A percentile compares a stretch with the other conserved stretches of the same genome.
Evolutionary conservation across 2,888 invertebrate species (phyloP).

Genomic region (Chrysotoxum bicinctum): DNA sequence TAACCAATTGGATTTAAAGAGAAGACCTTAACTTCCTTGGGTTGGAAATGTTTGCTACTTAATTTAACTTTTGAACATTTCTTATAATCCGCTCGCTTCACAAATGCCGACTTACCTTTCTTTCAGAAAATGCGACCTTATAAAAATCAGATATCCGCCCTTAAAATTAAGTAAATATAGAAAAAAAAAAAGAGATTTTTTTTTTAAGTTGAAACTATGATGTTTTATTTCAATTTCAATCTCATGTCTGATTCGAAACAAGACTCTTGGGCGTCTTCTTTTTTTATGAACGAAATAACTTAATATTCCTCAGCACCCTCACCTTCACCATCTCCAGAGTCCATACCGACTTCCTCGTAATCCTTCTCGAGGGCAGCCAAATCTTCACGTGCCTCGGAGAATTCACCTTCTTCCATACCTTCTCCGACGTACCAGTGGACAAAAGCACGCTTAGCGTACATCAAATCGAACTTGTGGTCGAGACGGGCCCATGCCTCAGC

Average conservation of each 20-base stretch:
- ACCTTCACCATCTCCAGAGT: constrained; percentile 91
- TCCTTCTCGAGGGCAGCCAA: constrained; percentile 91
- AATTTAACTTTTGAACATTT: no score
- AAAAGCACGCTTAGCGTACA: constrained; percentile 98
- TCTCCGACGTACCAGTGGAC: constrained; percentile 97
- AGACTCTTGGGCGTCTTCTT: constrained; percentile 51
- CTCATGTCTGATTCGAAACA: constrained; percentile 63
- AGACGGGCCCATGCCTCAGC: constrained; percentile 98
- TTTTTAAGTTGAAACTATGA: constrained; percentile 55
- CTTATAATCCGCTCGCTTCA: no score
- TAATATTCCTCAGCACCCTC: constrained; percentile 92
- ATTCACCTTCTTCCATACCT: constrained; percentile 93
- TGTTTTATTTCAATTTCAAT: constrained; percentile 63
- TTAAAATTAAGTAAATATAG: neutral
- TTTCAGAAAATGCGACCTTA: neutral
- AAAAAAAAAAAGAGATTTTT: constrained; percentile 25
- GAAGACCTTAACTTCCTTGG: no score
- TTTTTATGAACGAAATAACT: constrained; percentile 73
- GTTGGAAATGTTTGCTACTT: no score
- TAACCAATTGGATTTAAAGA: no score
- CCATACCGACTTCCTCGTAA: constrained; percentile 94
- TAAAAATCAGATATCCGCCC: neutral
- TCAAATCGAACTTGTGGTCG: constrained; percentile 97
- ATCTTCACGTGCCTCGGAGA: constrained; percentile 91
- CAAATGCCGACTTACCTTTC: neutral